phyloP scores from a whole-genome alignment of 2,888 invertebrate species.

The Melipona beecheii region DNA sequence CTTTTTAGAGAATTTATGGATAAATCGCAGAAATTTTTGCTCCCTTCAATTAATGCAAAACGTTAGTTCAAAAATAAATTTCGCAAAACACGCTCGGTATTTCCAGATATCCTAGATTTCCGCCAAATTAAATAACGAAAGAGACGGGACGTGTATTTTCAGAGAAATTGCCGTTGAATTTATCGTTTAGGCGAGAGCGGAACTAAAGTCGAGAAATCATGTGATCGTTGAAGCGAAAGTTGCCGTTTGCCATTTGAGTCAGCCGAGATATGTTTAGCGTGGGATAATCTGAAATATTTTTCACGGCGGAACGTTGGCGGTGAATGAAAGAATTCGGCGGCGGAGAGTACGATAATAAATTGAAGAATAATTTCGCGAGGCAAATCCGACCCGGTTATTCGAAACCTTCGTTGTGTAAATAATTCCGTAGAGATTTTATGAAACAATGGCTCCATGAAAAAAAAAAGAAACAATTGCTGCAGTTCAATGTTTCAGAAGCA shows the following conservation, averaged over 20 bases:
- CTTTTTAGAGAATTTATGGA: background rate
- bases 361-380: slow-evolving; percentile 23
- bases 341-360: background rate
- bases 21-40: background rate
- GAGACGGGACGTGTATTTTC: background rate
- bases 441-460: background rate
- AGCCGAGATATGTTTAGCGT: background rate
- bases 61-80: background rate
- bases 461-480: slow-evolving; percentile 7
- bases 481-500: background rate
- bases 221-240: background rate
- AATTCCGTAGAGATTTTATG: slow-evolving; percentile 18
- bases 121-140: background rate
- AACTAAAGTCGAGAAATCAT: background rate
- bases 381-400: slow-evolving; percentile 19
- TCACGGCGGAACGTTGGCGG: background rate
- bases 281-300: slow-evolving; percentile 18
- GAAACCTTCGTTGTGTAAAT: slow-evolving; percentile 11
- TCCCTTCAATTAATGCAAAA: background rate
- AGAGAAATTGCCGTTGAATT: background rate
- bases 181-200: background rate
- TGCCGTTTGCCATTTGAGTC: background rate
- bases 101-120: background rate
- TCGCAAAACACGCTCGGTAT: background rate
- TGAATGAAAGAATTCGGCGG: slow-evolving; percentile 15